Percentiles rank a stretch among this genome's conserved stretches.
Conservation (phyloP, 2,888 invertebrate genomes). For the Geophilus truncorum region DNA sequence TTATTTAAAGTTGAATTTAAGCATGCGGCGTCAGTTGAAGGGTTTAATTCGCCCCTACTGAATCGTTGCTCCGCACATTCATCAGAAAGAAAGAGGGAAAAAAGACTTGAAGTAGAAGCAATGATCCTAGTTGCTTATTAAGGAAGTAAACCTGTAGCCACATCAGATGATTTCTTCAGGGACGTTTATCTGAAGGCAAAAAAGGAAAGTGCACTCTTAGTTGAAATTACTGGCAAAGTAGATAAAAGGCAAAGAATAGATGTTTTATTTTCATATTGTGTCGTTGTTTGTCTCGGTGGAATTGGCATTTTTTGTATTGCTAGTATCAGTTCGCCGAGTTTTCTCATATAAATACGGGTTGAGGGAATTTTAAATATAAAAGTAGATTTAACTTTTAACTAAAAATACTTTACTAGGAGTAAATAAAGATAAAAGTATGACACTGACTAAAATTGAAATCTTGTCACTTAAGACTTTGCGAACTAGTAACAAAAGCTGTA, state of each 20-base stretch:
- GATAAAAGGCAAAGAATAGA: neutral
- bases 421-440: no score
- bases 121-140: neutral
- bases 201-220: neutral
- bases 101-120: neutral
- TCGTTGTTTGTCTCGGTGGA: neutral
- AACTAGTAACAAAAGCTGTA: no score
- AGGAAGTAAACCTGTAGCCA: neutral
- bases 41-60: neutral
- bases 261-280: neutral
- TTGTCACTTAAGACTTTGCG: no score
- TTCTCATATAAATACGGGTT: no score
- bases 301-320: neutral
- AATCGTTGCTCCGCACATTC: neutral
- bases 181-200: neutral
- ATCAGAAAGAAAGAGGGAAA: neutral
- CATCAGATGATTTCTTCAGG: slow-evolving; percentile 12
- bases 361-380: no score
- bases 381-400: no score
- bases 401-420: no score
- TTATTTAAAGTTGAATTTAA: neutral
- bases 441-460: no score
- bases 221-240: neutral
- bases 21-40: neutral
- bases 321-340: no score